Evolutionary conservation across 2,113 vertebrate genomes (phyloP), one percentile per base, ranked within the genome.

Genomic region (Entosphenus tridentatus): DNA sequence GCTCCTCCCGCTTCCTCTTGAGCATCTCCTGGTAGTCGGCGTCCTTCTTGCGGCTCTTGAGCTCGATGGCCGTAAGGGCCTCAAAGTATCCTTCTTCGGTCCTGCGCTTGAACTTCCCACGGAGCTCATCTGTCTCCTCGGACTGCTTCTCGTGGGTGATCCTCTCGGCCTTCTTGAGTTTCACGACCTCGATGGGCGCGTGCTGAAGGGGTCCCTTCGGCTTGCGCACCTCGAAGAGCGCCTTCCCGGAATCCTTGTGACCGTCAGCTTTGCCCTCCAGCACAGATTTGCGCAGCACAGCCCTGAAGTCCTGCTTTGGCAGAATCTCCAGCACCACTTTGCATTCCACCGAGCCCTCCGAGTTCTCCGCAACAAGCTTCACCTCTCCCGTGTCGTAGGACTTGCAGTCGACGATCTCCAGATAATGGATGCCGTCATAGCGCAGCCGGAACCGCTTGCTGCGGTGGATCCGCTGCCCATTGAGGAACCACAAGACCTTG

Each of bases 71-170:
- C 2, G 92, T 89, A 57, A 98, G 93, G 68, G 93, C 93, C 80
- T 98, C 93, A 1, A 91, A 98, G 75, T 91, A 98, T 1, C 93
- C 92, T 73, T 98, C 93, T 75, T 98, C 93, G 1, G 89, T 96
- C 72, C 93, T 85, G 71, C 93, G 89, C 70, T 98, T 98, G 76
- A 98, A 98, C 79, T 98, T 98, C 76, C 86, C 87, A 69, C 87
- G 87, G 56, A 98, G 79, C 72, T 98, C 93, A 56, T 92, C 92
- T 0, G 90, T 84, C 77, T 98, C 93, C 76, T 98, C 93, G 3
- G 89, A 78, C 3, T 87, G 79, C 74, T 83, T 95, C 76, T 95
- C 88, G 1, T 88, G 92, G 70, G 85, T 80, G 54, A 93, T 80
- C 77, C 88, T 87, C 72, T 95, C 92, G 13, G 88, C 79, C 72